Conservation (phyloP, 2,888 invertebrate genomes). For the Drosophila neonasuta region DNA sequence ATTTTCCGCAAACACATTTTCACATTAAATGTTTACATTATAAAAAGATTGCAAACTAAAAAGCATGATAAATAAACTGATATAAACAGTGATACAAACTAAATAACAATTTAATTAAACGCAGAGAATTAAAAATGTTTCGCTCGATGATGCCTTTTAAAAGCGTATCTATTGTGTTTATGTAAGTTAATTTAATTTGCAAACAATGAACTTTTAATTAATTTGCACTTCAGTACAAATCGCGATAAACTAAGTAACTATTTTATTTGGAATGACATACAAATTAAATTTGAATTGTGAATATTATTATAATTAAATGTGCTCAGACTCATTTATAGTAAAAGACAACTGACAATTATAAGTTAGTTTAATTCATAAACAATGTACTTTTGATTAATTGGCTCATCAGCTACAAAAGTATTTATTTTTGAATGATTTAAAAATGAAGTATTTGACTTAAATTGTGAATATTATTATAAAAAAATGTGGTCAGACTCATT, state of each 20-base stretch:
- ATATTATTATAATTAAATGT: conserved; percentile 23
- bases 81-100: not conserved
- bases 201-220: not conserved
- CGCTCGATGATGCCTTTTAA: not conserved
- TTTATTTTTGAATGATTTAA: too few relatives aligned
- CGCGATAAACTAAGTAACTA: not conserved
- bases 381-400: too few relatives aligned
- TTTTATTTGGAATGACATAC: not conserved
- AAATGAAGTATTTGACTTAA: too few relatives aligned
- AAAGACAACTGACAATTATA: conserved; percentile 6
- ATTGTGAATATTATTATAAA: conserved; percentile 9
- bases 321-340: conserved; percentile 32
- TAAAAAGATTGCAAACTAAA: too few relatives aligned
- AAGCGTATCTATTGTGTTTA: not conserved
- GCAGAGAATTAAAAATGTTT: not conserved
- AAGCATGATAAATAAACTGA: not conserved
- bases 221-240: not conserved
- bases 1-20: too few relatives aligned
- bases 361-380: too few relatives aligned
- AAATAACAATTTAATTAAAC: not conserved
- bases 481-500: conserved; percentile 12
- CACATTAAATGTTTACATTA: too few relatives aligned
- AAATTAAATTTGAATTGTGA: not conserved
- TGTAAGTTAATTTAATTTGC: not conserved
- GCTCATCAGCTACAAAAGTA: too few relatives aligned